These are phyloP conservation scores for Pyrgilauda ruficollis DNA, from an alignment of 2,113 vertebrate species.

Conservation along the genomic window DNA sequence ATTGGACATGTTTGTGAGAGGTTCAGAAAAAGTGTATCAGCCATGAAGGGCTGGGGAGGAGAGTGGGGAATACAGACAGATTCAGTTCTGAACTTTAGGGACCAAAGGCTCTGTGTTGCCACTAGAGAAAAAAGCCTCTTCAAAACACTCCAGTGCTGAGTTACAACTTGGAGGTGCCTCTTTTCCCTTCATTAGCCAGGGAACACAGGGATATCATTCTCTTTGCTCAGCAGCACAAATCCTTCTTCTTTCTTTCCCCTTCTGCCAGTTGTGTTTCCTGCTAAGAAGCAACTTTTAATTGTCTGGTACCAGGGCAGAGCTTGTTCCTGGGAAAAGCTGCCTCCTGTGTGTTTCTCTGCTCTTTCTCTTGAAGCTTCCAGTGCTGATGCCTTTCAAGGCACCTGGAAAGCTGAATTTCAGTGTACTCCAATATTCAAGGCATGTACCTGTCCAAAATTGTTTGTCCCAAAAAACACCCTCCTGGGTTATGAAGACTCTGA, in stretches of 20 bases:
- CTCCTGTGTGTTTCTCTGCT: not conserved
- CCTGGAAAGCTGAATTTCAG: not conserved
- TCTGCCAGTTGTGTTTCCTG: not conserved
- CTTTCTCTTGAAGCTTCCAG: not conserved
- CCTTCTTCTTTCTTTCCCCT: not conserved
- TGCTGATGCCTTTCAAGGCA: not conserved
- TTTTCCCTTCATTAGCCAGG: not conserved
- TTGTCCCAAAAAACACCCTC: not conserved
- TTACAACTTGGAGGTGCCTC: not conserved
- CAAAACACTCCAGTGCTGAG: not conserved
- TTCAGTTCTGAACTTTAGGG: not conserved
- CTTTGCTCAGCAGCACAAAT: not conserved
- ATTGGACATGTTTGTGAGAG: not conserved
- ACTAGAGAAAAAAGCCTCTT: not conserved
- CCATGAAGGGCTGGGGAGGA: not conserved
- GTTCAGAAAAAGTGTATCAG: not conserved
- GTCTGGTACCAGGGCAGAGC: not conserved
- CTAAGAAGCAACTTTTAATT: constrained; percentile 21
- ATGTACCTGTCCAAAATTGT: not conserved
- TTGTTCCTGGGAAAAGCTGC: not conserved
- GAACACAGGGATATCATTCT: not conserved
- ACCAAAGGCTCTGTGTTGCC: not conserved
- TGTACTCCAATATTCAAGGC: not conserved
- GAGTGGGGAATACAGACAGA: not conserved
- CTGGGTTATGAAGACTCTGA: rapidly evolving